Base-by-base conservation (phyloP, 2,113 vertebrate species). In the Sinocyclocheilus rhinocerous region DNA sequence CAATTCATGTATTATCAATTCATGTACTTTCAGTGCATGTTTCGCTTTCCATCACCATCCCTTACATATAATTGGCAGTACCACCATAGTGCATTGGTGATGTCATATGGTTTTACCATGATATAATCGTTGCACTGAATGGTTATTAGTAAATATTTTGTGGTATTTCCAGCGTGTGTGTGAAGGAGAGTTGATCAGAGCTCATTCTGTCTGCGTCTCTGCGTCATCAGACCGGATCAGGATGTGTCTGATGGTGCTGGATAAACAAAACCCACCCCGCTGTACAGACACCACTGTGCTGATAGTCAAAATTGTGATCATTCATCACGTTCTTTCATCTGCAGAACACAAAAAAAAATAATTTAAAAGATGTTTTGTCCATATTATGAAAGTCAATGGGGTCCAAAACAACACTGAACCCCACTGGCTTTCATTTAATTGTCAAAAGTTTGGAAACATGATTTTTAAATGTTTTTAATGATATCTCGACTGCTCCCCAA, bases 141-240 rank as follows among this genome's bases (percentile, higher is more conserved):
- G 65, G 6, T 67, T 29, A 6, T 67, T 67, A 16, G 63, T 33
- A 33, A 33, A 16, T 67, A 42, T 42, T 29, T 1, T 0, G 65
- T 33, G 6, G 15, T 36, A 4, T 36, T 36, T 70, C 29, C 7
- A 1, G 4, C 57, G 57, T n/a, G 57, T n/a, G 57, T 22, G 57
- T 12, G 59, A 63, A 24, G 1, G 1, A 24, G 26, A 33, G 26
- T 18, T 18, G 65, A 69, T 36, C 3, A 18, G 29, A 20, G 65
- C 65, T 69, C 13, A 2, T 67, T 29, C 63, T 29, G 63, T 29
- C 0, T 4, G 4, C 24, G 63, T 67, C 63, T 67, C 26, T 29
- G 65, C 26, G 65, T 67, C 65, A 67, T 67, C 63, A 7, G 63
- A 69, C 26, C 26, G 65, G 29, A 69, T 69, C 65, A 69, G 65